Evolutionary conservation across 1,140 invertebrate genomes (phyloP), one percentile per base, ranked within the genome.

Genomic region (Cydia strobilella): DNA sequence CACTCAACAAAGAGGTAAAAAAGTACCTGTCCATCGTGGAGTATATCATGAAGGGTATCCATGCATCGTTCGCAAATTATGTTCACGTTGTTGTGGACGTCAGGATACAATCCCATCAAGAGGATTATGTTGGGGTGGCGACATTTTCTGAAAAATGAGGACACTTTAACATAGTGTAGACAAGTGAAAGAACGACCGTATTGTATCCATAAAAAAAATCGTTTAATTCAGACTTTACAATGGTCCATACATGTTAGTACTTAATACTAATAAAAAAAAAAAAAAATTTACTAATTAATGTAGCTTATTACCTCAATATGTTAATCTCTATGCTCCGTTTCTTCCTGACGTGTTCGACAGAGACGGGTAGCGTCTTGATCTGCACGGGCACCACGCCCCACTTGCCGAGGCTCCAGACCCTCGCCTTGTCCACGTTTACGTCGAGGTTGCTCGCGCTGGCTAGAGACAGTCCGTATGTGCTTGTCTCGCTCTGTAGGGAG

Each of bases 41-140:
- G 79, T 63, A 90, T 84, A 15, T 84, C 86, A 75, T 86, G 87
- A 1, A 93, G 78, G 0, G 90, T 85, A 31, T 90, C 86, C 9
- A 87, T 76, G 73, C 88, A 92, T 73, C 89, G 84, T 78, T 93
- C 93, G 75, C 90, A 93, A 6, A 93, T 89, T 6, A 90, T 85
- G 66, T 92, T 85, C 13, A 93, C 79, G 72, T 87, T 90, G 65
- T 86, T 83, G 12, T 90, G 82, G 0, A 87, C 79, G 72, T 92
- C 90, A 7, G 88, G 86, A 75, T 85, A 92, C 6, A 93, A 66
- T 10, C 91, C 91, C 92, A 93, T 93, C 13, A 93, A 81, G 5
- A 93, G 85, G 66, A 93, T 88, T 66, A 93, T 92, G 77, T 93
- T 93, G 23, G 93, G 92, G 74, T 93, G 93, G 72, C 92, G 91